A percentile compares a stretch with the other conserved stretches of the same genome.
These are phyloP conservation scores for Lamprologus tigripictilis DNA, from an alignment of 2,113 vertebrate genomes.

Conservation along the genomic window DNA sequence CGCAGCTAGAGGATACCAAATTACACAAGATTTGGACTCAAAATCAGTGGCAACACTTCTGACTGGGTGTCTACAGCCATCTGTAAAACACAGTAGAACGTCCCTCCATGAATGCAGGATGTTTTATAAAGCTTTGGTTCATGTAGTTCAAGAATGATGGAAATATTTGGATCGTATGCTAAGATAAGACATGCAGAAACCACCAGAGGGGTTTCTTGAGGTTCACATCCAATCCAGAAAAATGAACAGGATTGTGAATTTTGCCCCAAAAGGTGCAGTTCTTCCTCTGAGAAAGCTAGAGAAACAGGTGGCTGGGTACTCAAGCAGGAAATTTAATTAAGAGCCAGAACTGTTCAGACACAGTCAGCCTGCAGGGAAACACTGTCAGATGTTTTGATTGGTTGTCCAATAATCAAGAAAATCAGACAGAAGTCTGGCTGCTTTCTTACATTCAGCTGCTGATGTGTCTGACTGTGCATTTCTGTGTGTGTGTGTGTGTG, in stretches of 20 bases:
- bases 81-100: background rate
- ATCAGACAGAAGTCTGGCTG: background rate
- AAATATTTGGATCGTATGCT: background rate
- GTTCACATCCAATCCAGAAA: background rate
- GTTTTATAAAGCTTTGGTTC: background rate
- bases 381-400: slow-evolving; percentile 8
- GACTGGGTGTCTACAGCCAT: background rate
- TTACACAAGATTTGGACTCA: background rate
- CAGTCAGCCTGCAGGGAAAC: slow-evolving; percentile 1
- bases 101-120: background rate
- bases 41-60: background rate
- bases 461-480: background rate
- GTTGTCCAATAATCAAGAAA: slow-evolving; percentile 9
- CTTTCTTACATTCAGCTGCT: background rate
- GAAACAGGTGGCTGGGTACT: slow-evolving; percentile 13
- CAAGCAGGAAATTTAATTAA: slow-evolving; percentile 3
- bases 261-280: background rate
- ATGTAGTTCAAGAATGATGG: background rate
- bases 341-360: background rate
- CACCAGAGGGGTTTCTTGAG: background rate
- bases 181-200: background rate
- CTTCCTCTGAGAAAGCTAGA: background rate
- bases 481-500: background rate
- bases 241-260: background rate
- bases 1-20: background rate